phyloP scores from a whole-genome alignment of 2,797 vertebrate genomes.

The Pipistrellus nathusii region DNA sequence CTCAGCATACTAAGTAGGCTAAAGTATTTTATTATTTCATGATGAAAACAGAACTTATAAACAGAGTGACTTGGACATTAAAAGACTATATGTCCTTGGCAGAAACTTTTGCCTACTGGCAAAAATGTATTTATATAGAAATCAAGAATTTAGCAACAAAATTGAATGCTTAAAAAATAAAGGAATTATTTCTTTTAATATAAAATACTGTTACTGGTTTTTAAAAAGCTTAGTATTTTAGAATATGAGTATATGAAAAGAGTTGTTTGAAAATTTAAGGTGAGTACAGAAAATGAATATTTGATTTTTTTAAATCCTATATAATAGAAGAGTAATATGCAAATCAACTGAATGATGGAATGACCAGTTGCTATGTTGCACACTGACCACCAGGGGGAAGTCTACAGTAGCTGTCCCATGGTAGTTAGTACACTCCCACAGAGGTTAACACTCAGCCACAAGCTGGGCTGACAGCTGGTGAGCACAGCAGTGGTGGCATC shows the following conservation, averaged over 20 bases:
- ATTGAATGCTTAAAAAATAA: background rate
- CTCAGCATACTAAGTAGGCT: background rate
- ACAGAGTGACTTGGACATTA: background rate
- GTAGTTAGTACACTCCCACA: too few relatives aligned
- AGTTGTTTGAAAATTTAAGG: background rate
- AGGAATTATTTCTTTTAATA: background rate
- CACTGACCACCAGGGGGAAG: too few relatives aligned
- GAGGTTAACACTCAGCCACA: too few relatives aligned
- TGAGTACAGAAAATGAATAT: conserved; percentile 42
- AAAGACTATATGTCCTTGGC: background rate
- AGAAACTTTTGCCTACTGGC: background rate
- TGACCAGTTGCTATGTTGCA: too few relatives aligned
- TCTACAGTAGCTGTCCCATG: too few relatives aligned
- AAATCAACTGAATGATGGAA: too few relatives aligned
- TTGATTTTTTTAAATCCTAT: background rate
- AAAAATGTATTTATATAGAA: background rate
- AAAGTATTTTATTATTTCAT: background rate
- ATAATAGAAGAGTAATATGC: too few relatives aligned
- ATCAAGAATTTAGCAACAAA: background rate
- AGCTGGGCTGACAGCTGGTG: too few relatives aligned
- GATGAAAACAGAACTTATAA: background rate
- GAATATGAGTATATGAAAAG: background rate
- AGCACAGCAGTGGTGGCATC: too few relatives aligned
- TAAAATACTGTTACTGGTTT: background rate
- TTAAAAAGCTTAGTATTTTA: background rate